A percentile compares a stretch with the other conserved stretches of the same genome.
Evolutionary conservation across 2,113 vertebrate species (phyloP).

Genomic region (Rhombomys opimus): DNA sequence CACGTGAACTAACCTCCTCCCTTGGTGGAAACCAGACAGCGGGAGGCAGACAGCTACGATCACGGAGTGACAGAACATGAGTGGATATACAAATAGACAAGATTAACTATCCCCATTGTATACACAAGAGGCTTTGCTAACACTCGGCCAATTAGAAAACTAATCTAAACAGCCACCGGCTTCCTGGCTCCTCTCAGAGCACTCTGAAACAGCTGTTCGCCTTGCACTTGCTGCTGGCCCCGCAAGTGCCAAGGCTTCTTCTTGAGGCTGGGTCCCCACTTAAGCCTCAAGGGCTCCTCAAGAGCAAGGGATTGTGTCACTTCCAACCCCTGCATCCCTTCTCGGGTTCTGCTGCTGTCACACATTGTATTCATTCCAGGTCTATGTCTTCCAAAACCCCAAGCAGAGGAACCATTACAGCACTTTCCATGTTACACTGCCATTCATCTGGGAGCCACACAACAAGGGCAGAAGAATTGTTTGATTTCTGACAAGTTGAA

Average conservation of each 20-base stretch:
- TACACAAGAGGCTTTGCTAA: conserved; percentile 81
- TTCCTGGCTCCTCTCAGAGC: conserved; percentile 33
- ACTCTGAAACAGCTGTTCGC: conserved; percentile 71
- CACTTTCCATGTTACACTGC: rapidly evolving
- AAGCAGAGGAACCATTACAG: background rate
- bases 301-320: background rate
- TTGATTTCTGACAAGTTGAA: background rate
- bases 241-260: conserved; percentile 22
- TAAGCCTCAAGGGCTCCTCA: conserved; percentile 54
- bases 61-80: conserved; percentile 72
- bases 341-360: background rate
- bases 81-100: conserved; percentile 82
- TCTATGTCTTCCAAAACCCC: background rate
- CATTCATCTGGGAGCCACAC: background rate
- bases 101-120: conserved; percentile 78
- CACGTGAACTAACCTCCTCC: background rate
- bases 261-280: conserved; percentile 15
- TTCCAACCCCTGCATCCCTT: background rate
- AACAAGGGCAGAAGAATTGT: background rate
- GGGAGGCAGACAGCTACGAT: conserved; percentile 66
- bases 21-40: conserved; percentile 37
- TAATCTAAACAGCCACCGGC: conserved; percentile 80
- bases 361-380: background rate
- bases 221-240: conserved; percentile 49
- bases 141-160: conserved; percentile 80